phyloP scores from a whole-genome alignment of 1,140 invertebrate species.

The Druon quercuslanigerum region DNA sequence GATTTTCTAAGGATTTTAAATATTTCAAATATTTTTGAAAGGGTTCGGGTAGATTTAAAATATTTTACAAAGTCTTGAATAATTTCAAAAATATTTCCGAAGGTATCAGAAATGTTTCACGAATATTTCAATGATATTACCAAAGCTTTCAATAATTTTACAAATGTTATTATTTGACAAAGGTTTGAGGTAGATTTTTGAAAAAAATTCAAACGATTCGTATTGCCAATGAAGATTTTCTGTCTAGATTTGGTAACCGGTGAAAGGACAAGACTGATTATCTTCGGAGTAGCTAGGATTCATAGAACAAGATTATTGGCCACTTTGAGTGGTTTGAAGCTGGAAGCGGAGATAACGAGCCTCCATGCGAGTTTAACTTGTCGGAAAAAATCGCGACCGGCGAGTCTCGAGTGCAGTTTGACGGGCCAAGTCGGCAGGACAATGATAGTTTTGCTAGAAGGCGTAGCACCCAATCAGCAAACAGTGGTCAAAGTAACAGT shows the following conservation, averaged over 20 bases:
- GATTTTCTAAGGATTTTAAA: too few relatives aligned
- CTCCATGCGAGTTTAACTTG: constrained; percentile 87
- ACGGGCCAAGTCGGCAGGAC: constrained; percentile 93
- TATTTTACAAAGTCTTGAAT: too few relatives aligned
- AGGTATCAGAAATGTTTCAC: too few relatives aligned
- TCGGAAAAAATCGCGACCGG: constrained; percentile 84
- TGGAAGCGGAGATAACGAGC: constrained; percentile 92
- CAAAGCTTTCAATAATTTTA: too few relatives aligned
- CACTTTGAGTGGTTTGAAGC: constrained; percentile 93
- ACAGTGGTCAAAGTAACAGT: constrained; percentile 96
- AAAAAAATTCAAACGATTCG: too few relatives aligned
- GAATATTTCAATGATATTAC: too few relatives aligned
- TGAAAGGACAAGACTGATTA: constrained; percentile 79
- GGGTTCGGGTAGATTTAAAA: too few relatives aligned
- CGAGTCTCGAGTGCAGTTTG: constrained; percentile 88
- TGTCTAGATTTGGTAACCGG: constrained; percentile 70
- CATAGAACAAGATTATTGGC: constrained; percentile 91
- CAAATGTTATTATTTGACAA: too few relatives aligned
- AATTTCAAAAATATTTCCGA: too few relatives aligned
- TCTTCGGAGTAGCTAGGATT: constrained; percentile 92
- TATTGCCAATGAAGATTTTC: constrained; percentile 42
- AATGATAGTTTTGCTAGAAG: constrained; percentile 94
- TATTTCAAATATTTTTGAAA: too few relatives aligned
- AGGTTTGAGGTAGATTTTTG: too few relatives aligned
- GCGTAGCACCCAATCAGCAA: constrained; percentile 91